Percentiles rank a stretch among this genome's conserved stretches.
Conservation (phyloP, 1,140 invertebrate genomes). For the Nasonia giraulti region DNA sequence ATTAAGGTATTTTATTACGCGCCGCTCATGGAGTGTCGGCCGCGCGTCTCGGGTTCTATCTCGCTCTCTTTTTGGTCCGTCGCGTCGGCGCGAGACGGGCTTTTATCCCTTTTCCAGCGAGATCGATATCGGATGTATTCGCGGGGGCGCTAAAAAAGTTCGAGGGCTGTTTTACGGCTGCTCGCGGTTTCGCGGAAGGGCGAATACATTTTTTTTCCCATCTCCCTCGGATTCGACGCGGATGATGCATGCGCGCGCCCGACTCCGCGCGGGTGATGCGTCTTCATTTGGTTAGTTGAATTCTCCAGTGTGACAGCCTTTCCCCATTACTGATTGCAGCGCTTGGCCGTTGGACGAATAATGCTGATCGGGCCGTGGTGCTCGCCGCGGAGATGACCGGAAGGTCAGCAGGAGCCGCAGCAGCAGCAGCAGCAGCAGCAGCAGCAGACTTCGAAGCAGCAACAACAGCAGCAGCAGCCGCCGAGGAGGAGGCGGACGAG, state of each 20-base stretch:
- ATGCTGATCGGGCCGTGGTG: background rate
- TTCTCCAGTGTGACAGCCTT: too few relatives aligned
- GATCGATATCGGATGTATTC: background rate
- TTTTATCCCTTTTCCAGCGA: background rate
- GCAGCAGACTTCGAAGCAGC: background rate
- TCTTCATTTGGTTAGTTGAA: too few relatives aligned
- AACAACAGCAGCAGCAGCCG: background rate
- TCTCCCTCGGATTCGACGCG: too few relatives aligned
- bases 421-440: background rate
- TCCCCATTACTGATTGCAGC: background rate
- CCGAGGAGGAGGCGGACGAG: background rate
- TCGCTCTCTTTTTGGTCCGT: too few relatives aligned
- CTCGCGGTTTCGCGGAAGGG: too few relatives aligned
- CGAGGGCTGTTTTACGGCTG: background rate
- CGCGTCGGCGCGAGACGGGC: too few relatives aligned
- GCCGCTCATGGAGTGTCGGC: background rate
- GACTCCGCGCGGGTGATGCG: too few relatives aligned
- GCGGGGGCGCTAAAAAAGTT: too few relatives aligned
- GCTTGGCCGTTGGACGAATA: background rate
- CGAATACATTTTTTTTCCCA: background rate
- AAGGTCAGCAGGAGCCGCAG: background rate
- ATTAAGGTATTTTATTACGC: constrained; percentile 18
- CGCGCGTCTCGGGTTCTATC: too few relatives aligned
- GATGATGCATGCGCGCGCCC: too few relatives aligned
- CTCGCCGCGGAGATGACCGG: constrained; percentile 4